Conservation (phyloP, 2,888 invertebrate genomes). For the Phortica magna region DNA sequence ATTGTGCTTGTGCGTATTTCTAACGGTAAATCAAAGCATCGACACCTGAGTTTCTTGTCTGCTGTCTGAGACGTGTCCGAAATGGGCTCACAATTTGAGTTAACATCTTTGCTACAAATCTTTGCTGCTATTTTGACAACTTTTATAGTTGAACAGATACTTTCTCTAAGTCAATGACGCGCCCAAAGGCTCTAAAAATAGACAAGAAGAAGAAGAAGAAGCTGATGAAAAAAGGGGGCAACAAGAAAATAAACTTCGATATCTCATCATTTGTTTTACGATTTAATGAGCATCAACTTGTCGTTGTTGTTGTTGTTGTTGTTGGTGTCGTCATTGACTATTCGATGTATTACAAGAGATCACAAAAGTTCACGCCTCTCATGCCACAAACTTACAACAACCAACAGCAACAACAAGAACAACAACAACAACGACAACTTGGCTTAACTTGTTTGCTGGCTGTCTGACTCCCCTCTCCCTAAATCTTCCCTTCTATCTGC, state of each 20-base stretch:
- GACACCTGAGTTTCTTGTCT: not conserved
- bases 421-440: slow-evolving; percentile 7
- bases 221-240: too few relatives aligned
- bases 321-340: slow-evolving; percentile 11
- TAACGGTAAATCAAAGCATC: not conserved
- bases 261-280: not conserved
- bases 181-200: not conserved
- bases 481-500: too few relatives aligned
- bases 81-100: too few relatives aligned
- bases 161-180: not conserved
- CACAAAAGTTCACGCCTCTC: slow-evolving; percentile 35
- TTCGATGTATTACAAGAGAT: slow-evolving; percentile 42
- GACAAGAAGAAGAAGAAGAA: too few relatives aligned
- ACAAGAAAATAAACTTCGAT: not conserved
- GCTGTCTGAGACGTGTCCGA: too few relatives aligned
- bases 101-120: too few relatives aligned
- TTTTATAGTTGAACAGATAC: not conserved
- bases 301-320: not conserved
- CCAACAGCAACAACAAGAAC: slow-evolving; percentile 2
- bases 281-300: not conserved
- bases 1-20: not conserved
- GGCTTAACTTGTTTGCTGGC: not conserved
- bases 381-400: not conserved
- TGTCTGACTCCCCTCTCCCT: not conserved
- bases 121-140: too few relatives aligned